Evolutionary conservation across 2,113 vertebrate species (phyloP), one percentile per base, ranked within the genome.

Genomic region (Myanophis thanlyinensis): DNA sequence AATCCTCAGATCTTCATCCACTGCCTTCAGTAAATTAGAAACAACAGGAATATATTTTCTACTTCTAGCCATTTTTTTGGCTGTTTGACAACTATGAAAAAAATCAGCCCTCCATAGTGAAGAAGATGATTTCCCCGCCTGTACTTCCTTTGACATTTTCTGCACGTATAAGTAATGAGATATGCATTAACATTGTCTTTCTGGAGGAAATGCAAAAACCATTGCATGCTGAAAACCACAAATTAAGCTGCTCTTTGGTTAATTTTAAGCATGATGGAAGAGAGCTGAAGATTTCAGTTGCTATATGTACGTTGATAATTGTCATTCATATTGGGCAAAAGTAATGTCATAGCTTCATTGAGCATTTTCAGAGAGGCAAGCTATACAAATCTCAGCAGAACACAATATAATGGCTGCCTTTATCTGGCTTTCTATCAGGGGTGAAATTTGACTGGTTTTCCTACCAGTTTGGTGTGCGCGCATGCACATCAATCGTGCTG

Each of bases 241-340:
- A 90, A 86, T 93, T 90, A 86, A 80, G 53, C 85, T 80, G 47
- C 62, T 59, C 85, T 93, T 86, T 86, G 92, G 53, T 93, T 90
- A 93, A 93, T 93, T 93, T n/a, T 90, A 62, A 89, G 13, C 44
- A 54, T 86, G 53, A 62, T 47, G 85, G 88, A 51, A 93, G 53
- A 47, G 23, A 89, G 47, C 18, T 93, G 46, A 49, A 7, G 88
- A 27, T 89, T 85, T 89, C 87, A 89, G 48, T 89, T 92, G 89
- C 85, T 85, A 89, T 88, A 54, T 86, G n/a, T n/a, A 86, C n/a
- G 23, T 86, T 90, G 80, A 93, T 90, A 62, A 89, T 86, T 89
- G 73, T 85, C 85, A 59, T 46, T 44, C 46, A 22, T 35, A 89
- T 56, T 59, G 52, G 12, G 49, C 3, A 15, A 62, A 90, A 18